Conservation (phyloP, 1,140 invertebrate genomes). For the Ips nitidus region DNA sequence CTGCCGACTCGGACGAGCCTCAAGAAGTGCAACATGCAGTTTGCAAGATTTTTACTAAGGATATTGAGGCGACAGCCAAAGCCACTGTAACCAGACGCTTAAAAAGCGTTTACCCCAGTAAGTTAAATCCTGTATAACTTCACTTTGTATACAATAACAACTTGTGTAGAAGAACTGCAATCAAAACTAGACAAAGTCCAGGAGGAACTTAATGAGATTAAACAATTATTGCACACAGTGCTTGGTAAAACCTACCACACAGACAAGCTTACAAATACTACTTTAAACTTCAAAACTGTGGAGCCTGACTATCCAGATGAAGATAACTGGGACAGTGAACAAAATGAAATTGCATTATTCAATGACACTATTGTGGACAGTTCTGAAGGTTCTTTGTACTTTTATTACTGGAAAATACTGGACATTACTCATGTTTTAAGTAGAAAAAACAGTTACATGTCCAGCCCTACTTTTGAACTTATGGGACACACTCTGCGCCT, state of each 20-base stretch:
- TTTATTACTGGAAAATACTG: slow-evolving; percentile 42
- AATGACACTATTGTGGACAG: slow-evolving; percentile 38
- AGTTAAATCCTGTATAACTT: slow-evolving; percentile 34
- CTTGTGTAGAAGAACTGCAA: background rate
- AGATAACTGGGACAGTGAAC: background rate
- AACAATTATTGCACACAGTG: background rate
- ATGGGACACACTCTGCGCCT: slow-evolving; percentile 39
- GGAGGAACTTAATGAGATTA: slow-evolving; percentile 10
- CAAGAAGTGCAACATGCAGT: slow-evolving; percentile 54
- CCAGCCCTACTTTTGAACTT: slow-evolving; percentile 39
- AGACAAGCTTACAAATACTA: too few relatives aligned
- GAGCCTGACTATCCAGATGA: background rate
- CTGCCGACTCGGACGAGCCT: background rate
- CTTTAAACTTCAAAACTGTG: background rate
- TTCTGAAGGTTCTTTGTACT: slow-evolving; percentile 37
- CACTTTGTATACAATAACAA: too few relatives aligned
- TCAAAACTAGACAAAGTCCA: slow-evolving; percentile 3
- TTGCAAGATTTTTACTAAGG: slow-evolving; percentile 57
- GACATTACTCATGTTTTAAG: slow-evolving; percentile 32
- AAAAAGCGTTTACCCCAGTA: slow-evolving; percentile 59
- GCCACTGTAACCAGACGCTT: slow-evolving; percentile 58
- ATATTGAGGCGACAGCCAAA: slow-evolving; percentile 59
- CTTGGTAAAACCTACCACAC: too few relatives aligned
- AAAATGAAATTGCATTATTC: slow-evolving; percentile 36
- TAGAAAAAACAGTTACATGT: slow-evolving; percentile 36